Evolutionary conservation across 2,888 invertebrate species (phyloP), one percentile per base, ranked within the genome.

Genomic region (Lathronympha strigana): DNA sequence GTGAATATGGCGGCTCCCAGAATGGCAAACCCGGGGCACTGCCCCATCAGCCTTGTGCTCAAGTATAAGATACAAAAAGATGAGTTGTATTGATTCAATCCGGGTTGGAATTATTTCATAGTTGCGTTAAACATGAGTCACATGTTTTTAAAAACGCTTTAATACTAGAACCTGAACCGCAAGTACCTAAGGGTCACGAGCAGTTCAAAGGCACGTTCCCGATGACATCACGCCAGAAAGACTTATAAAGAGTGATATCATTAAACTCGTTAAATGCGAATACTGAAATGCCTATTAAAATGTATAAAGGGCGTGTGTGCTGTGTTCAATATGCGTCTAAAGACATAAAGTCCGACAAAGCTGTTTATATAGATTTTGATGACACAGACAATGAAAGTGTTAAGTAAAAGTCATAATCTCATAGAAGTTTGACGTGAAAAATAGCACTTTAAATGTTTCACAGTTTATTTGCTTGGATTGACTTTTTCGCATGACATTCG

Each of bases 201-300:
- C n/a, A 11, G 15, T 49, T 63, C 51, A 38, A 63, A 55, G 45
- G 15, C 54, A 31, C 50, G 21, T 21, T 53, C 33, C 33, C 43
- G 43, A 45, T 64, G 64, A 64, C 23, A 53, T 64, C 64, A 64
- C 51, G 21, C 13, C 19, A 40, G 40, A 9, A 57, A 19, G 23
- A 25, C 11, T n/a, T 31, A 58, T 50, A 33, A 53, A 23, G 50
- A 58, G 43, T 66, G 66, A 61, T 66, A 66, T 66, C 66, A 66
- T 33, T 54, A 38, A n/a, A 23, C 43, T 19, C 23, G 25, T 51
- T 58, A 43, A 43, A 38, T 8, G 38, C 53, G 61, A 66, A 66
- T 61, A 54, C 60, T 61, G 31, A 66, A 61, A 49, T 66, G 38
- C 61, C 60, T 47, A 66, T 64, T 60, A 60, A 64, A 64, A 60